Evolutionary conservation across 2,888 invertebrate species (phyloP), one percentile per base, ranked within the genome.

Genomic region (Serripes groenlandicus): DNA sequence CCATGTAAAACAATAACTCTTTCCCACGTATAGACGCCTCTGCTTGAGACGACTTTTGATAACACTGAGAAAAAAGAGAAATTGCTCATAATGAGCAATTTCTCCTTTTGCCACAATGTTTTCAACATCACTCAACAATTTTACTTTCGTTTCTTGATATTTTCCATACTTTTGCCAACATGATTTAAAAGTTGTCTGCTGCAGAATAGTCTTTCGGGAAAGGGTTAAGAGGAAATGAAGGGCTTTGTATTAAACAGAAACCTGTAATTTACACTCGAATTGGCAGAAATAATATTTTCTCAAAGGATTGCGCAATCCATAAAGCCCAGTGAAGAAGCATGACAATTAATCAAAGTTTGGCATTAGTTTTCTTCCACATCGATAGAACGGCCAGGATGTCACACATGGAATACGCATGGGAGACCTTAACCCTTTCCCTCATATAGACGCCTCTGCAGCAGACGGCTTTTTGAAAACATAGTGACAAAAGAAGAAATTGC

Each of bases 271-370:
- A 69, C 49, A 69, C 69, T 26, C 52, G 26, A 69, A 49, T 26
- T 69, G 69, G 49, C 69, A 69, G 52, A 69, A 69, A 69, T 69
- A 69, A 69, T 69, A 69, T 69, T 69, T 69, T 42, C 52, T 69
- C 52, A 11, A n/a, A 42, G 28, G 66, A 34, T 66, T 66, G 37
- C 26, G 66, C 37, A 69, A 49, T 26, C 52, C 69, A 69, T 52
- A 52, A 69, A 52, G 52, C 11, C 21, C 37, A 23, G 1, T 11
- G 69, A 37, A n/a, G 42, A 49, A 26, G 23, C 28, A 69, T 9
- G n/a, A 28, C 28, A 42, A 49, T 42, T 42, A 69, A 69, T 68
- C 68, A 42, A 37, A 42, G 42, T 23, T 1, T n/a, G 26, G 37
- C 68, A 68, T 42, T 35, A 34, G 37, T 35, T 35, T 23, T 66